Evolutionary conservation across 1,140 invertebrate species (phyloP).

Genomic region (Drosophila repleta): DNA sequence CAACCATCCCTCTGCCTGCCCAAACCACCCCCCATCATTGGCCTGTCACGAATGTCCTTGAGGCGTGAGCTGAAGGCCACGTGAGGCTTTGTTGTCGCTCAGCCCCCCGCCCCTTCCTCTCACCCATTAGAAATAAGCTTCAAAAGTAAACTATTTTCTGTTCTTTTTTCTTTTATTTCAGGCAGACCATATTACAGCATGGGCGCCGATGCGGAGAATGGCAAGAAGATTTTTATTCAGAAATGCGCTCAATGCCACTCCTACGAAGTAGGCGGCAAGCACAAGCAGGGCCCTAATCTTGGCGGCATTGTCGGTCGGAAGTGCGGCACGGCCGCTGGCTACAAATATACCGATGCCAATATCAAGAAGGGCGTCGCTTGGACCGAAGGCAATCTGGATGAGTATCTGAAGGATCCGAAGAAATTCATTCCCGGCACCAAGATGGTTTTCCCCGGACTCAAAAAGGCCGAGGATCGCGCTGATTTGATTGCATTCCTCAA

Average conservation of each 20-base stretch:
- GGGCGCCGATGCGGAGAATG: slow-evolving; percentile 90
- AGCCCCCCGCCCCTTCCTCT: too few species aligned
- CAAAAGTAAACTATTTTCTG: slow-evolving; percentile 16
- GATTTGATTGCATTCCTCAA: slow-evolving; percentile 90
- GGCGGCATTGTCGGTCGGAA: slow-evolving; percentile 93
- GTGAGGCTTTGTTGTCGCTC: slow-evolving; percentile 5
- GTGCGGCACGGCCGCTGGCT: slow-evolving; percentile 92
- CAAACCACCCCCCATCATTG: neutral
- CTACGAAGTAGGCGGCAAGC: slow-evolving; percentile 91
- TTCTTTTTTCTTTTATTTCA: neutral
- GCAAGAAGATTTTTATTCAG: slow-evolving; percentile 95
- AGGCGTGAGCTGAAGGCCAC: slow-evolving; percentile 46
- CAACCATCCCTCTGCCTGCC: slow-evolving; percentile 1
- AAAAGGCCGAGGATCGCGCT: slow-evolving; percentile 89
- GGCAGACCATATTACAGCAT: slow-evolving; percentile 31
- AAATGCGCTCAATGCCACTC: slow-evolving; percentile 96
- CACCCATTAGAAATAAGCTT: slow-evolving; percentile 12
- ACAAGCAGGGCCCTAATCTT: slow-evolving; percentile 96
- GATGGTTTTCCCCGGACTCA: slow-evolving; percentile 93
- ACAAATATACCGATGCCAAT: slow-evolving; percentile 94
- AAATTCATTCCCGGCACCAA: slow-evolving; percentile 94
- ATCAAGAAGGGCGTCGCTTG: slow-evolving; percentile 89
- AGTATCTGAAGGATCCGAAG: slow-evolving; percentile 91
- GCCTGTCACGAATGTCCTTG: slow-evolving; percentile 54
- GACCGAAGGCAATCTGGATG: slow-evolving; percentile 85